These are phyloP conservation scores for Hyaena hyaena DNA, from an alignment of 2,113 vertebrate genomes.

Conservation along the genomic window DNA sequence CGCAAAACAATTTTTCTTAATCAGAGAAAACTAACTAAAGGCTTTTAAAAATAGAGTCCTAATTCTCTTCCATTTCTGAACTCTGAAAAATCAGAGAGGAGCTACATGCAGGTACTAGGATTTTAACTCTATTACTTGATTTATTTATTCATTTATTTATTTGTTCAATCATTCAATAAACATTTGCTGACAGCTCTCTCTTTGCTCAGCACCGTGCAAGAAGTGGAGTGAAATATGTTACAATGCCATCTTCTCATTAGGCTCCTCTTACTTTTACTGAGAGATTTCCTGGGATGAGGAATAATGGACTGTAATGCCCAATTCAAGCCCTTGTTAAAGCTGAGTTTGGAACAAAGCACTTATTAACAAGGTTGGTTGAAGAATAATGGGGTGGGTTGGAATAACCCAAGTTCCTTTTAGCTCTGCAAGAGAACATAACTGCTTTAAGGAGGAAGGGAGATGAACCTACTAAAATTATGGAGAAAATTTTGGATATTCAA, in stretches of 20 bases:
- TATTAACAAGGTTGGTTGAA: neutral
- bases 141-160: constrained; percentile 40
- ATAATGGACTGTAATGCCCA: neutral
- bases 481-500: neutral
- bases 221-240: constrained; percentile 13
- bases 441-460: neutral
- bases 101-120: neutral
- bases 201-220: neutral
- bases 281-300: neutral
- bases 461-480: neutral
- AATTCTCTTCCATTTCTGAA: constrained; percentile 11
- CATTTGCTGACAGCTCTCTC: neutral
- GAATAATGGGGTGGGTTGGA: neutral
- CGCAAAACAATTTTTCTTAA: neutral
- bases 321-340: neutral
- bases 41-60: neutral
- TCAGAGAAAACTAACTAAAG: neutral
- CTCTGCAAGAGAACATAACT: neutral
- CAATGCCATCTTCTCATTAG: neutral
- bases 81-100: neutral
- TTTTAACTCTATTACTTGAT: neutral
- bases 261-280: neutral
- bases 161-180: constrained; percentile 1
- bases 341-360: neutral
- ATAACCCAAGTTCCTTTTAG: neutral